phyloP scores from a whole-genome alignment of 1,140 invertebrate genomes.

The Euwallacea similis region DNA sequence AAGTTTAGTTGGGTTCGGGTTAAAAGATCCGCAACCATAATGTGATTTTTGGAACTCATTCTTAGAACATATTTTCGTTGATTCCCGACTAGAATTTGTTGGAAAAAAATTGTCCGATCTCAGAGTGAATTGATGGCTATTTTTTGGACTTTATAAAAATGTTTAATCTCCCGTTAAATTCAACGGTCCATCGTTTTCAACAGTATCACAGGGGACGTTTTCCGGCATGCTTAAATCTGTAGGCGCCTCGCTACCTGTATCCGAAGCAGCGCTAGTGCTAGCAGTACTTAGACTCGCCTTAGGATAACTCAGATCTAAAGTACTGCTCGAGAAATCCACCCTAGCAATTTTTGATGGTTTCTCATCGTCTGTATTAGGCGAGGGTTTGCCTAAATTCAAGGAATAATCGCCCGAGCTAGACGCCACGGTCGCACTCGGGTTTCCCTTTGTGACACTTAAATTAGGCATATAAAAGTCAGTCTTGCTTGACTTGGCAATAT shows the following conservation, averaged over 20 bases:
- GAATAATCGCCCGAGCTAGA: conserved; percentile 36
- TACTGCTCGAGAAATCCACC: conserved; percentile 39
- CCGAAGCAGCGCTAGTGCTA: conserved; percentile 23
- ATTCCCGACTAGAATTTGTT: too few relatives aligned
- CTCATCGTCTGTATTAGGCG: conserved; percentile 35
- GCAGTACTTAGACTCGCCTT: conserved; percentile 31
- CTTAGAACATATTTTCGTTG: too few relatives aligned
- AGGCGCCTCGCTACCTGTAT: conserved; percentile 30
- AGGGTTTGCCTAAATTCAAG: conserved; percentile 45
- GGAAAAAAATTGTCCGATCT: too few relatives aligned
- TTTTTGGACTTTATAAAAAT: background rate
- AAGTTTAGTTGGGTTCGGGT: too few relatives aligned
- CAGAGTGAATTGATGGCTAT: too few relatives aligned
- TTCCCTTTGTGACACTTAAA: conserved; percentile 38
- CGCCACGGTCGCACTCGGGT: conserved; percentile 14
- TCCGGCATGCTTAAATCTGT: conserved; percentile 39
- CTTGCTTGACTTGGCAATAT: conserved; percentile 49
- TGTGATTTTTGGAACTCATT: too few relatives aligned
- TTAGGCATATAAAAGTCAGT: conserved; percentile 45
- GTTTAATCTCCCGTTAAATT: conserved; percentile 42
- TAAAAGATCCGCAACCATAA: too few relatives aligned
- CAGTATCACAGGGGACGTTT: conserved; percentile 14
- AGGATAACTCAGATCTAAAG: conserved; percentile 44
- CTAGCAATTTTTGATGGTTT: conserved; percentile 42
- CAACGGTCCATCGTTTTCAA: conserved; percentile 39